These are phyloP conservation scores for Rhineura floridana DNA, from an alignment of 2,113 vertebrate genomes.

Conservation along the genomic window DNA sequence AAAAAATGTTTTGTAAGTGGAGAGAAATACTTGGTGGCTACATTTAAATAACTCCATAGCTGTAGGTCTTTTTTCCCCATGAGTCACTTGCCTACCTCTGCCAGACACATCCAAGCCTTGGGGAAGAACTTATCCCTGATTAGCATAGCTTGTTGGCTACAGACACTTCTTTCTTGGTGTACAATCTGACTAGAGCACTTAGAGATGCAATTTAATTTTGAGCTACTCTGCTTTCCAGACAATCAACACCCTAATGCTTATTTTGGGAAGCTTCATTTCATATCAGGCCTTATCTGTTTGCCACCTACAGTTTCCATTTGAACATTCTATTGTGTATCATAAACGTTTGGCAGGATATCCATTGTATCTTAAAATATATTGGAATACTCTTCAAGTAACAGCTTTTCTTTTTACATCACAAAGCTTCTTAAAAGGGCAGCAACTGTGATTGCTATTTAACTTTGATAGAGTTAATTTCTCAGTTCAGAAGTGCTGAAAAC, in stretches of 20 bases:
- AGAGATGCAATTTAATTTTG: constrained; percentile 1
- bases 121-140: neutral
- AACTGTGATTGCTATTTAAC: neutral
- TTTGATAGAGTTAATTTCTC: neutral
- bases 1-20: neutral
- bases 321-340: neutral
- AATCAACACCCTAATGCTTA: neutral
- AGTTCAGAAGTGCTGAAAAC: neutral
- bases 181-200: neutral
- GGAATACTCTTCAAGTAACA: neutral
- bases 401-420: neutral
- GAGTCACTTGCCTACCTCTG: neutral
- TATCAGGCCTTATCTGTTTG: neutral
- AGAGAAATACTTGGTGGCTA: neutral
- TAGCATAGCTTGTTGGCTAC: neutral
- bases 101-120: neutral
- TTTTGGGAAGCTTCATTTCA: neutral
- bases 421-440: neutral
- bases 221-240: neutral
- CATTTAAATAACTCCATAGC: constrained; percentile 13
- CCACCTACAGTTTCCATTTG: neutral
- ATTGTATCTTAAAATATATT: neutral
- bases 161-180: neutral
- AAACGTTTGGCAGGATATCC: neutral
- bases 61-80: neutral